These are phyloP conservation scores for Eurystomus glaucurus DNA, from an alignment of 2,797 vertebrate genomes.

Conservation along the genomic window DNA sequence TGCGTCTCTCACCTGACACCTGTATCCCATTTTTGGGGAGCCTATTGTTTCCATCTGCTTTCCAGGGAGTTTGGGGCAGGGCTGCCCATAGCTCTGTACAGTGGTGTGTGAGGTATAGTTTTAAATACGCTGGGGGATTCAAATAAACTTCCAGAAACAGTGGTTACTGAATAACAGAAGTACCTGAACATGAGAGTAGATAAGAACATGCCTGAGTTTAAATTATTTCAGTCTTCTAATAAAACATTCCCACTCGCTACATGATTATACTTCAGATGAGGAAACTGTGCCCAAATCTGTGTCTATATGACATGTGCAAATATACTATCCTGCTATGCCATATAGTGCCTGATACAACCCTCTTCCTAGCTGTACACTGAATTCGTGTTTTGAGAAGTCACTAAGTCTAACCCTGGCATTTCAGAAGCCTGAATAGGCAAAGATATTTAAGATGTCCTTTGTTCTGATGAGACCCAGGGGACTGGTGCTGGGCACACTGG, in stretches of 20 bases:
- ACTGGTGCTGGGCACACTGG: background rate
- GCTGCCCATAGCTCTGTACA: background rate
- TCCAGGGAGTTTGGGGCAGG: background rate
- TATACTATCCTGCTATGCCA: background rate
- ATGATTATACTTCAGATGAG: background rate
- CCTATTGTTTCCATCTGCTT: background rate
- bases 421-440: background rate
- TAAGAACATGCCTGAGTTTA: background rate
- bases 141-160: background rate
- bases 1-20: background rate
- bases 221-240: background rate
- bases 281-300: background rate
- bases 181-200: background rate
- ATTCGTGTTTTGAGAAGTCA: background rate
- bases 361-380: background rate
- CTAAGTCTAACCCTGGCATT: background rate
- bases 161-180: background rate
- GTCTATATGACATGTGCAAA: background rate
- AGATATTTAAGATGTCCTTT: background rate
- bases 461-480: background rate
- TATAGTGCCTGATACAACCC: background rate
- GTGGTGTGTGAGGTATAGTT: background rate
- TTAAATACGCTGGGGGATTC: background rate
- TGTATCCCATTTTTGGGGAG: background rate
- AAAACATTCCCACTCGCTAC: background rate